Percentiles rank a stretch among this genome's conserved stretches.
phyloP scores from a whole-genome alignment of 1,140 invertebrate genomes.

The Drosophila guanche region DNA sequence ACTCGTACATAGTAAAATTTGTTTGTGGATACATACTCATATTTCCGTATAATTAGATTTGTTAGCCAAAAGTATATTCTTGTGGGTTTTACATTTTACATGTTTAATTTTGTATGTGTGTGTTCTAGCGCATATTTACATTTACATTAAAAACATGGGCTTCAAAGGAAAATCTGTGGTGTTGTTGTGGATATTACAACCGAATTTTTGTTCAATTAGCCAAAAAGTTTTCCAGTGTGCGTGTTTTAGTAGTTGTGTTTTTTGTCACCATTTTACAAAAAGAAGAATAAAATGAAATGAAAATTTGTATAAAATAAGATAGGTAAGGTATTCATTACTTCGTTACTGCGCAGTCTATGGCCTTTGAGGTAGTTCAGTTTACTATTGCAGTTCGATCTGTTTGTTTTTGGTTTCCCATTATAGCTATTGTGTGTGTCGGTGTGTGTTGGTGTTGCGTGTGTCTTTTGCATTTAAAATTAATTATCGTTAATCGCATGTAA shows the following conservation, averaged over 20 bases:
- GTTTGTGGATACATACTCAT: conserved; percentile 29
- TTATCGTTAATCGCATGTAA: conserved; percentile 8
- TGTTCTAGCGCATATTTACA: conserved; percentile 75
- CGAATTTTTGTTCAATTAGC: conserved; percentile 16
- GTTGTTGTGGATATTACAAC: neutral
- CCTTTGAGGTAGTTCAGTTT: conserved; percentile 83
- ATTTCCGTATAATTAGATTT: conserved; percentile 57
- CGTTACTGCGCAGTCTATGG: conserved; percentile 74
- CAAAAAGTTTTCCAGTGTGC: conserved; percentile 42
- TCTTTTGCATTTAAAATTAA: conserved; percentile 42
- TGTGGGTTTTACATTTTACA: conserved; percentile 57
- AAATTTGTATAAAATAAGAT: conserved; percentile 27
- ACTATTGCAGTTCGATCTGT: conserved; percentile 82
- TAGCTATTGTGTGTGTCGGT: conserved; percentile 46
- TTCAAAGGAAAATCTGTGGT: conserved; percentile 29
- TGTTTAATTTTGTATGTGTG: conserved; percentile 58
- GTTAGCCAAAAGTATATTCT: conserved; percentile 53
- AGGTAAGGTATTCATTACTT: conserved; percentile 27
- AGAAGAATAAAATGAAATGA: conserved; percentile 31
- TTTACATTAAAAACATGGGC: conserved; percentile 69
- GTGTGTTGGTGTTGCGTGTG: conserved; percentile 19
- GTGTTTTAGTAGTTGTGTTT: conserved; percentile 19
- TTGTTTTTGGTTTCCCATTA: conserved; percentile 39
- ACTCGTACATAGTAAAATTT: conserved; percentile 57
- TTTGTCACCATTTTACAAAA: conserved; percentile 74